Percentiles rank a stretch among this genome's conserved stretches.
Evolutionary conservation across 2,113 vertebrate genomes (phyloP).

Genomic region (Fulmarus glacialis): DNA sequence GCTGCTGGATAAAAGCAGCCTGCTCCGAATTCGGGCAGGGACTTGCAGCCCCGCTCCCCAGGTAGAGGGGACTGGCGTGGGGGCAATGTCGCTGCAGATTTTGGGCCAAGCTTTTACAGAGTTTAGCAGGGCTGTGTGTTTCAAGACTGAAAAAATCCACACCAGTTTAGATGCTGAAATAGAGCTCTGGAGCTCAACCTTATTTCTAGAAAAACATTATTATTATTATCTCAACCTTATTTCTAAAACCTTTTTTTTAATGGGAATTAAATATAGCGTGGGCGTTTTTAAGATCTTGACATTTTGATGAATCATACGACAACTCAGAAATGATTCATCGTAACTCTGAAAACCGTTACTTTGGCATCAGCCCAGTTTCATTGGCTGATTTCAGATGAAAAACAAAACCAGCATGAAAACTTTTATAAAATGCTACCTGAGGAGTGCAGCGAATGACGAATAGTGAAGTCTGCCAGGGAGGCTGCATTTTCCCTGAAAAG

Average conservation of each 20-base stretch:
- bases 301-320: slow-evolving; percentile 30
- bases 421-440: not conserved
- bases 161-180: not conserved
- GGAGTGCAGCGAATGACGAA: not conserved
- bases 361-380: slow-evolving; percentile 50
- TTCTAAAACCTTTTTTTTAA: not conserved
- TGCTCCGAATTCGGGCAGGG: not conserved
- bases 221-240: not conserved
- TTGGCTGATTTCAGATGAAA: slow-evolving; percentile 38
- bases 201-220: not conserved
- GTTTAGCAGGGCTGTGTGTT: not conserved
- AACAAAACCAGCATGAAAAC: slow-evolving; percentile 7
- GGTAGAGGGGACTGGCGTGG: not conserved
- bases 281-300: slow-evolving; percentile 27
- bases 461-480: not conserved
- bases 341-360: slow-evolving; percentile 54
- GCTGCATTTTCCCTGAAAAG: slow-evolving; percentile 44
- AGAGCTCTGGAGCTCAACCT: not conserved
- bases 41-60: rapidly evolving
- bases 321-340: slow-evolving; percentile 65
- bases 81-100: not conserved
- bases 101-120: not conserved
- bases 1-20: not conserved
- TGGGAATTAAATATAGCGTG: not conserved
- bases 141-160: not conserved